These are phyloP conservation scores for Hyppa rectilinea DNA, from an alignment of 2,888 invertebrate species.

Conservation along the genomic window DNA sequence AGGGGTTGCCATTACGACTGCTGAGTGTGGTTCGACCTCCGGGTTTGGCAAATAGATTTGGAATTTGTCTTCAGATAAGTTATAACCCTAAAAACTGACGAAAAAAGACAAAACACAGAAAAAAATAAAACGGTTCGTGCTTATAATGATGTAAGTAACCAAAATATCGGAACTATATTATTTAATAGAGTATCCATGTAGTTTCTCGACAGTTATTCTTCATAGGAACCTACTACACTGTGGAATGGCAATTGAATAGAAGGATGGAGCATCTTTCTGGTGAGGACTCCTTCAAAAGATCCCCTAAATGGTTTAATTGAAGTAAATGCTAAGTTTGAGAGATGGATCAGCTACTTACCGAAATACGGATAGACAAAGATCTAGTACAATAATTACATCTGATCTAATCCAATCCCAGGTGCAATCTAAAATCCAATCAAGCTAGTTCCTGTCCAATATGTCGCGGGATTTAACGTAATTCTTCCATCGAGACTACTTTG, in stretches of 20 bases:
- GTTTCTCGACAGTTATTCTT: no score
- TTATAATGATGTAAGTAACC: no score
- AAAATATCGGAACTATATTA: no score
- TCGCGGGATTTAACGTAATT: constrained; percentile 47
- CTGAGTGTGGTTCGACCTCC: not conserved
- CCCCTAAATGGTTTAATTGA: not conserved
- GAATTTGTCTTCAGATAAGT: not conserved
- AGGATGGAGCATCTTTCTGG: no score
- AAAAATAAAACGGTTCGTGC: no score
- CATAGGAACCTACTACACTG: not conserved
- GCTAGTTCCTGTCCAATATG: constrained; percentile 41
- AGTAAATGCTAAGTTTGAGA: not conserved
- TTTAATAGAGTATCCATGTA: no score
- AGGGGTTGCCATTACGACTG: not conserved
- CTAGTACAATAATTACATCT: constrained; percentile 25
- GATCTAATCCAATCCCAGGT: constrained; percentile 42
- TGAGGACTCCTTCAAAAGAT: no score
- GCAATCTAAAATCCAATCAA: constrained; percentile 56
- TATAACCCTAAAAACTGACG: not conserved
- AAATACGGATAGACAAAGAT: constrained; percentile 25
- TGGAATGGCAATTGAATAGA: no score
- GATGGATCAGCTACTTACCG: not conserved
- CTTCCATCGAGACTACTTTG: constrained; percentile 33
- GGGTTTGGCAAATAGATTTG: not conserved
- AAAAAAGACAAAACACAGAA: no score